Evolutionary conservation across 2,113 vertebrate species (phyloP).

Genomic region (Tyrannus savana): DNA sequence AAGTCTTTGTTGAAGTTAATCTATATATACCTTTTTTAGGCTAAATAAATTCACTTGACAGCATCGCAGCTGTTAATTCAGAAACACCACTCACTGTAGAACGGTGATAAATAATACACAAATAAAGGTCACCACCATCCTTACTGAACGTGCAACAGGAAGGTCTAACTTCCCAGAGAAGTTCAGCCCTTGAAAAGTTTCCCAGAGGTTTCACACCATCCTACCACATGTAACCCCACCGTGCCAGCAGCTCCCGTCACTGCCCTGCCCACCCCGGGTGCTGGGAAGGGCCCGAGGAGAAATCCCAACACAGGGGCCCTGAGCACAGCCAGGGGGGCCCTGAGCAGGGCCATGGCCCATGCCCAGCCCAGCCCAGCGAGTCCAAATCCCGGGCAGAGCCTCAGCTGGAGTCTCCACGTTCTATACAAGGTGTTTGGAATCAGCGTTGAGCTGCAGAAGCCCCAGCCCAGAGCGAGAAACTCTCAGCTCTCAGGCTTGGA

Average conservation of each 20-base stretch:
- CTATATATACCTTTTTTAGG: not conserved
- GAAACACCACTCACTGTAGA: fast-evolving
- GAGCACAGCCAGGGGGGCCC: not conserved
- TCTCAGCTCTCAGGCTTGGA: not conserved
- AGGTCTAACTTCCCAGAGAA: not conserved
- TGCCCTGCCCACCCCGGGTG: not conserved
- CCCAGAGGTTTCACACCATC: not conserved
- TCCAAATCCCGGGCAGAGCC: not conserved
- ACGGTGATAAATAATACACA: fast-evolving
- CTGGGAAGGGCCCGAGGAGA: too few relatives aligned
- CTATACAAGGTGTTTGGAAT: not conserved
- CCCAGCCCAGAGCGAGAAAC: fast-evolving
- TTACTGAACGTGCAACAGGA: not conserved
- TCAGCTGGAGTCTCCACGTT: fast-evolving
- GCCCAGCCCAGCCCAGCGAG: not conserved
- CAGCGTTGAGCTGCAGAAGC: not conserved
- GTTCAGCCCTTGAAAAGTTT: too few relatives aligned
- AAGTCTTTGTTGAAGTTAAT: not conserved
- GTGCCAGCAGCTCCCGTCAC: not conserved
- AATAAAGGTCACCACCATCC: fast-evolving
- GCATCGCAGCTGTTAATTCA: fast-evolving
- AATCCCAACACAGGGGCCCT: not conserved
- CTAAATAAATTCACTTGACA: not conserved
- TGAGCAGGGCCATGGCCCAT: fast-evolving
- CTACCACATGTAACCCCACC: not conserved